Evolutionary conservation across 1,140 invertebrate genomes (phyloP).

Genomic region (Adelges cooleyi): DNA sequence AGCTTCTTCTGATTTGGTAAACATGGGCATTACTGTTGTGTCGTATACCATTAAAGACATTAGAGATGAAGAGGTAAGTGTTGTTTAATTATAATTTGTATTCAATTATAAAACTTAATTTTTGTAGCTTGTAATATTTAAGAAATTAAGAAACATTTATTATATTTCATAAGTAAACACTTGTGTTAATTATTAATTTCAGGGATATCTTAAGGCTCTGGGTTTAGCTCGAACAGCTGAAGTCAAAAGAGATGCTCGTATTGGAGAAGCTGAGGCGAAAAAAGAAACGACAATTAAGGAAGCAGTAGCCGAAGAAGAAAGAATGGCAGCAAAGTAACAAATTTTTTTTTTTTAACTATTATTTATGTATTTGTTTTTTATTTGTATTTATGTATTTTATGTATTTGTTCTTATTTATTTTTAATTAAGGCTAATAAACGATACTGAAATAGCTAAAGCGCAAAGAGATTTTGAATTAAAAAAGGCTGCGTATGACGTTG

Average conservation of each 20-base stretch:
- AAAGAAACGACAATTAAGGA: conserved; percentile 81
- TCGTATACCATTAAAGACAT: conserved; percentile 97
- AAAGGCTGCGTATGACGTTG: conserved; percentile 91
- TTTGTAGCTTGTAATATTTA: too few species aligned
- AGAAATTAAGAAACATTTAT: too few species aligned
- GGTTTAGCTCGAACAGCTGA: conserved; percentile 94
- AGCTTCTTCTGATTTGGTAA: conserved; percentile 86
- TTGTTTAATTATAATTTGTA: background rate
- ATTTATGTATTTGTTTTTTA: background rate
- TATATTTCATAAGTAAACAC: too few species aligned
- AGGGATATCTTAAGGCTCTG: conserved; percentile 89
- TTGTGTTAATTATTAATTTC: conserved; percentile 37
- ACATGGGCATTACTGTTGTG: conserved; percentile 97
- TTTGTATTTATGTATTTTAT: background rate
- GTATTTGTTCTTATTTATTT: too few species aligned
- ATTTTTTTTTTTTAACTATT: background rate
- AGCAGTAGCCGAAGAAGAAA: conserved; percentile 89
- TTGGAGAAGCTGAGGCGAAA: conserved; percentile 89
- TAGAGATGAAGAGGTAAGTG: conserved; percentile 80
- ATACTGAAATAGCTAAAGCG: conserved; percentile 92
- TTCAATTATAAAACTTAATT: conserved; percentile 15
- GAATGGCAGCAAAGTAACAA: conserved; percentile 61
- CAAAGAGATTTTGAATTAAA: conserved; percentile 93
- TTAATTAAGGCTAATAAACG: conserved; percentile 63
- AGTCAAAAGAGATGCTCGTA: conserved; percentile 89